phyloP scores from a whole-genome alignment of 1,140 invertebrate species.

The Drosophila suzukii region DNA sequence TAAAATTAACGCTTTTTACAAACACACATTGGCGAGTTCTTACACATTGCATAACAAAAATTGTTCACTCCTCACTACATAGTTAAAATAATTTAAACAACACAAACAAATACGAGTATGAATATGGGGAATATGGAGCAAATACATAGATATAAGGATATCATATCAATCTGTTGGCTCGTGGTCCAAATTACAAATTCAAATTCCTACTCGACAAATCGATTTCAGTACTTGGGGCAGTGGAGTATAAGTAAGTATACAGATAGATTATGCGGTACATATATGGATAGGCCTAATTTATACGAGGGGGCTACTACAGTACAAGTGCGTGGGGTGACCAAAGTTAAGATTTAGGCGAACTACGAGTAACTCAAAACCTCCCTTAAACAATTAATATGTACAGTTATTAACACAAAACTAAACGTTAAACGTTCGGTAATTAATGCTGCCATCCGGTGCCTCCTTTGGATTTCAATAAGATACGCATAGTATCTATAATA shows the following conservation, averaged over 20 bases:
- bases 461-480: neutral
- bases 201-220: conserved; percentile 28
- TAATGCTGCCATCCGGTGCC: neutral
- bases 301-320: conserved; percentile 8
- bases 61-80: conserved; percentile 65
- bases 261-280: conserved; percentile 19
- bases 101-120: conserved; percentile 47
- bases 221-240: conserved; percentile 14
- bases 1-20: conserved; percentile 39
- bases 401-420: conserved; percentile 66
- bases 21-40: conserved; percentile 58
- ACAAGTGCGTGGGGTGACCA: conserved; percentile 26
- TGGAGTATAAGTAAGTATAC: conserved; percentile 16
- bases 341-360: conserved; percentile 29
- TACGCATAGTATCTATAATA: neutral
- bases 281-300: conserved; percentile 17
- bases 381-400: conserved; percentile 67
- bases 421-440: conserved; percentile 28
- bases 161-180: neutral
- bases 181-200: neutral
- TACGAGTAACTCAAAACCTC: conserved; percentile 44
- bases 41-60: conserved; percentile 78
- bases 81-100: conserved; percentile 70
- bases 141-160: no score
- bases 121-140: conserved; percentile 6